These are phyloP conservation scores for Drosophila planitibia DNA, from an alignment of 2,888 invertebrate genomes.

Conservation along the genomic window DNA sequence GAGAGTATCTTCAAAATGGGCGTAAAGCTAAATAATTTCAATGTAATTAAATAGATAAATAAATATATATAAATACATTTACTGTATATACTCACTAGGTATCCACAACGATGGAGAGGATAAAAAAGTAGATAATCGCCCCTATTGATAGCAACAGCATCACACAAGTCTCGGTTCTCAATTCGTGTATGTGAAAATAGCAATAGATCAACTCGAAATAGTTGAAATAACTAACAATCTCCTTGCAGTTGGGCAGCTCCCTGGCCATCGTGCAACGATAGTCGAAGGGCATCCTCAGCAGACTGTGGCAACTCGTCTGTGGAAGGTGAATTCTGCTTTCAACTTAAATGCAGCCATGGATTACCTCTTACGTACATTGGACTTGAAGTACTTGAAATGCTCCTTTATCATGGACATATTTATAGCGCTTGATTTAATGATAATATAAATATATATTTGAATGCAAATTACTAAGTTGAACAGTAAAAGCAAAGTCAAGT, in stretches of 20 bases:
- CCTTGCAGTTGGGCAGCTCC: conserved; percentile 35
- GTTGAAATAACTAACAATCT: conserved; percentile 54
- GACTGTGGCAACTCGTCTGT: conserved; percentile 57
- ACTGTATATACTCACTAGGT: conserved; percentile 38
- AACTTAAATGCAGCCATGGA: not conserved
- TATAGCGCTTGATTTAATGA: no score
- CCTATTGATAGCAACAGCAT: conserved; percentile 32
- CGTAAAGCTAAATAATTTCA: conserved; percentile 29
- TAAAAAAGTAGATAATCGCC: conserved; percentile 29
- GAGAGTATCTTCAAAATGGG: conserved; percentile 60
- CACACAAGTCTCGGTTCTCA: conserved; percentile 22
- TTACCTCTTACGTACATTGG: conserved; percentile 45
- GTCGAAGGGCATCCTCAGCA: conserved; percentile 49
- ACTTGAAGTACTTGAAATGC: conserved; percentile 44
- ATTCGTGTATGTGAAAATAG: conserved; percentile 28
- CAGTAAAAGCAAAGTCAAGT: not conserved
- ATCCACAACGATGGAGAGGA: conserved; percentile 48
- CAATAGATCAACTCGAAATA: conserved; percentile 68
- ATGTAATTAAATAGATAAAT: not conserved
- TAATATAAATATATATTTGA: not conserved
- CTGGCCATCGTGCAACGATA: conserved; percentile 53
- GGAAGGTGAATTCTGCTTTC: not conserved
- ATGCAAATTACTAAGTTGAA: not conserved
- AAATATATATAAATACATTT: not conserved
- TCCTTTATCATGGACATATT: conserved; percentile 21